Percentiles rank a stretch among this genome's conserved stretches.
Evolutionary conservation across 2,888 invertebrate species (phyloP).

Genomic region (Silvanus unidentatus): DNA sequence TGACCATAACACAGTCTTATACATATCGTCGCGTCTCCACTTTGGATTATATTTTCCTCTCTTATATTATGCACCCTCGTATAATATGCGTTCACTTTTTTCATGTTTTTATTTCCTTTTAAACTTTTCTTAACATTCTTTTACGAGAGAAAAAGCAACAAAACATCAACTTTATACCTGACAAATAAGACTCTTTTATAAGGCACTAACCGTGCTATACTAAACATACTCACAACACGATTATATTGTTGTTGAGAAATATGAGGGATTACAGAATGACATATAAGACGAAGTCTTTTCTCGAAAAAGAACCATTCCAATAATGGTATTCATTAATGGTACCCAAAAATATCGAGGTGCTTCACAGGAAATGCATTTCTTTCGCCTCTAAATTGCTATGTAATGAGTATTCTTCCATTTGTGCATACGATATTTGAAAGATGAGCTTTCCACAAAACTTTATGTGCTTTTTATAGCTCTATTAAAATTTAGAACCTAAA

Average conservation of each 20-base stretch:
- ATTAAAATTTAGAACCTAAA: too few relatives aligned
- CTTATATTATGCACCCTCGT: conserved; percentile 16
- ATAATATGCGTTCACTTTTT: too few relatives aligned
- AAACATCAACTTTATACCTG: conserved; percentile 5
- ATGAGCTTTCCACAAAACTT: too few relatives aligned
- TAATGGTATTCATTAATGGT: too few relatives aligned
- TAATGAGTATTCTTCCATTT: too few relatives aligned
- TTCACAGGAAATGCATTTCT: too few relatives aligned
- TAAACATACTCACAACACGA: conserved; percentile 7
- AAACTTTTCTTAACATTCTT: conserved; percentile 8
- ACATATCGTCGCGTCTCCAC: conserved; percentile 9
- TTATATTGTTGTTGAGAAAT: conserved; percentile 6
- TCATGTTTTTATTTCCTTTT: conserved; percentile 14
- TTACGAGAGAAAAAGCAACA: conserved; percentile 7
- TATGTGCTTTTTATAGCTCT: too few relatives aligned
- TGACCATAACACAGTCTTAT: conserved; percentile 12
- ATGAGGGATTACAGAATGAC: conserved; percentile 4
- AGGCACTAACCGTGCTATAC: conserved; percentile 4
- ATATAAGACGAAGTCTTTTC: not conserved
- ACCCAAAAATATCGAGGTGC: too few relatives aligned
- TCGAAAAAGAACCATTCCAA: too few relatives aligned
- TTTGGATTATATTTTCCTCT: conserved; percentile 17
- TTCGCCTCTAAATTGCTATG: too few relatives aligned
- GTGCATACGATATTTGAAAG: too few relatives aligned
- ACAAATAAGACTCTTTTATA: conserved; percentile 10